Percentiles rank a stretch among this genome's conserved stretches.
Conservation (phyloP, 2,888 invertebrate genomes). For the Tipula helvola region DNA sequence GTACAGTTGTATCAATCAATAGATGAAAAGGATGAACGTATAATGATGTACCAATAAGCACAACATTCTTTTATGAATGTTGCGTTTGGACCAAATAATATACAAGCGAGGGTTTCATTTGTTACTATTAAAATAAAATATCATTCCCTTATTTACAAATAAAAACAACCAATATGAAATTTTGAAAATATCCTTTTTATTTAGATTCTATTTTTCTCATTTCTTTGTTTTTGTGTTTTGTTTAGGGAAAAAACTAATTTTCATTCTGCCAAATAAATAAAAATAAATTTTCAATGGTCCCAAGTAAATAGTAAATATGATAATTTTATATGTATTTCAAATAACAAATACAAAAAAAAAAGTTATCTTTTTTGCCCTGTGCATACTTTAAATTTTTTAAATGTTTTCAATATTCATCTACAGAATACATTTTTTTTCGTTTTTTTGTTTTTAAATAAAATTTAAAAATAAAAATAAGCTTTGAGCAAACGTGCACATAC, state of each 20-base stretch:
- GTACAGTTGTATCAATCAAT: no score
- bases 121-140: background rate
- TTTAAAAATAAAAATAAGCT: background rate
- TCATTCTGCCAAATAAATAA: constrained; percentile 4
- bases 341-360: background rate
- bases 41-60: no score
- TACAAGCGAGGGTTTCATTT: background rate
- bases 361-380: background rate
- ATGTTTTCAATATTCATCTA: background rate
- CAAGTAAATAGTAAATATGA: constrained; percentile 9
- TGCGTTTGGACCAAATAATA: background rate
- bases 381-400: background rate
- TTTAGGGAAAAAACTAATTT: background rate
- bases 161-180: background rate
- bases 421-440: background rate
- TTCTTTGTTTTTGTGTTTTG: background rate
- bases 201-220: background rate
- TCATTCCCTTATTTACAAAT: background rate
- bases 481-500: background rate
- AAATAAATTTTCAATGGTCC: constrained; percentile 6
- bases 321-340: background rate
- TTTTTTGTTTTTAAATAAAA: background rate
- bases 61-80: no score
- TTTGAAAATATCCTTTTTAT: background rate
- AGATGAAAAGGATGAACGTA: no score